These are phyloP conservation scores for Nymphalis polychloros DNA, from an alignment of 2,888 invertebrate species.

Conservation along the genomic window DNA sequence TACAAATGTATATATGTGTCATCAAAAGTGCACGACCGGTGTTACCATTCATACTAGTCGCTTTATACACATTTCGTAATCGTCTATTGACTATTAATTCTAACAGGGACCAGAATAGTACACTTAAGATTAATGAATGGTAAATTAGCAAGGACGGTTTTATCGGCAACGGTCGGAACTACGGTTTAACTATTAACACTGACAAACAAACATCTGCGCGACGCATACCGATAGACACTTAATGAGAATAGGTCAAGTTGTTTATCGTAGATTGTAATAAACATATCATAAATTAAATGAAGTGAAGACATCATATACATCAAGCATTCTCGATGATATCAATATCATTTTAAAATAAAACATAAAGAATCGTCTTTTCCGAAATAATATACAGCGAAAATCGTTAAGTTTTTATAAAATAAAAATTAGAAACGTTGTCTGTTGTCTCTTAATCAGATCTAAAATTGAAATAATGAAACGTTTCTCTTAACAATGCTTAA, in stretches of 20 bases:
- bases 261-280: constrained; percentile 2
- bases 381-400: background rate
- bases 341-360: background rate
- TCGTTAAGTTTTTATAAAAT: background rate
- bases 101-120: constrained; percentile 10
- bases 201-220: constrained; percentile 7
- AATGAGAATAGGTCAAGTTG: constrained; percentile 10
- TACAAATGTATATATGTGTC: background rate
- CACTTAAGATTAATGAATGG: constrained; percentile 35
- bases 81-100: constrained; percentile 3
- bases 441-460: background rate
- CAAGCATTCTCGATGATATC: background rate
- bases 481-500: background rate
- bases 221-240: constrained; percentile 11
- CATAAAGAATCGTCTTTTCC: too few species aligned
- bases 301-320: constrained; percentile 1
- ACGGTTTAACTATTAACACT: background rate
- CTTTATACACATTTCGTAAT: background rate
- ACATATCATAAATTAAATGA: constrained; percentile 3
- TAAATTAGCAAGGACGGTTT: constrained; percentile 30
- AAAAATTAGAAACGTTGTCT: background rate
- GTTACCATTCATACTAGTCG: too few species aligned
- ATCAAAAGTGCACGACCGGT: background rate
- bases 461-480: background rate
- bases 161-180: constrained; percentile 7